A percentile compares a stretch with the other conserved stretches of the same genome.
Conservation (phyloP, 2,888 invertebrate species). For the Noctuana brunneofusca region DNA sequence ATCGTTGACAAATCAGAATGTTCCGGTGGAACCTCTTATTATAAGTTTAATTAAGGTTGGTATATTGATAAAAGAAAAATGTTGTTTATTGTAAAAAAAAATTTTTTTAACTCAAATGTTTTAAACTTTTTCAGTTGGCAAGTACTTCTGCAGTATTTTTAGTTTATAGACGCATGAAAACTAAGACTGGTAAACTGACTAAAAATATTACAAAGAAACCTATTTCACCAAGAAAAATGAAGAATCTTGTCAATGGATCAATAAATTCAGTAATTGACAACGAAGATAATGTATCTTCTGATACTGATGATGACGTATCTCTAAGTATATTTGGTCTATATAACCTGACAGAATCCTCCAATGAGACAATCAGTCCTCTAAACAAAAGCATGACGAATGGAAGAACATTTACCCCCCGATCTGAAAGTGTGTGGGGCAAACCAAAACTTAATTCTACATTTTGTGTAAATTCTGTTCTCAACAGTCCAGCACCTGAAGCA, state of each 20-base stretch:
- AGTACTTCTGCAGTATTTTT: constrained; percentile 59
- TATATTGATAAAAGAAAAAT: background rate
- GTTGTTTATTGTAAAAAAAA: background rate
- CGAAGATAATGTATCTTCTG: constrained; percentile 60
- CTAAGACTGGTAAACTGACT: constrained; percentile 42
- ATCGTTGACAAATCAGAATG: constrained; percentile 52
- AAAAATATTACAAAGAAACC: constrained; percentile 43
- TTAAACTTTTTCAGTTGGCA: constrained; percentile 60
- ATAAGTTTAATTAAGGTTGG: constrained; percentile 68
- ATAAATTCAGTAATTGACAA: constrained; percentile 53
- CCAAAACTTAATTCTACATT: constrained; percentile 72
- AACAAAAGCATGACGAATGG: constrained; percentile 63
- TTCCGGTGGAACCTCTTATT: constrained; percentile 52
- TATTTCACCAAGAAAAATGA: constrained; percentile 57
- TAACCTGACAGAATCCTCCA: constrained; percentile 69
- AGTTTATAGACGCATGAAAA: constrained; percentile 60
- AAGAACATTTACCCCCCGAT: constrained; percentile 64
- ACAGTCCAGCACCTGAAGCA: constrained; percentile 63
- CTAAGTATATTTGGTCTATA: constrained; percentile 72
- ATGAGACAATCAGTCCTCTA: constrained; percentile 58
- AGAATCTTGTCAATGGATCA: constrained; percentile 53
- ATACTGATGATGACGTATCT: constrained; percentile 76
- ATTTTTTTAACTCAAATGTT: constrained; percentile 14
- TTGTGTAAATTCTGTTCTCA: constrained; percentile 61
- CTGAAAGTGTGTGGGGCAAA: constrained; percentile 65